Percentiles rank a stretch among this genome's conserved stretches.
Evolutionary conservation across 1,140 invertebrate genomes (phyloP).

Genomic region (Conus ventricosus): DNA sequence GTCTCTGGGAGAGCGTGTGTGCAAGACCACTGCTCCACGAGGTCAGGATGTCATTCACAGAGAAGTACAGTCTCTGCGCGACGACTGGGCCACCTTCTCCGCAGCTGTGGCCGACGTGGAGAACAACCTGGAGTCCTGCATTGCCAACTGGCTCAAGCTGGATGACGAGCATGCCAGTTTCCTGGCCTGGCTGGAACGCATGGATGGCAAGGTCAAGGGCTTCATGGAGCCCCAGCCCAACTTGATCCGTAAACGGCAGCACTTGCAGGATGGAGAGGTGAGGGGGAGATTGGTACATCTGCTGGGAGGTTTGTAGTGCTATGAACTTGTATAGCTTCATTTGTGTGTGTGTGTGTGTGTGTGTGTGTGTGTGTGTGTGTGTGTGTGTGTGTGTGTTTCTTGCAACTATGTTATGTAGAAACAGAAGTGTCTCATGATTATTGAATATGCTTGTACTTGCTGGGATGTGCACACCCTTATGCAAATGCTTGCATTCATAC

Average conservation of each 20-base stretch:
- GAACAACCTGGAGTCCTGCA: conserved; percentile 88
- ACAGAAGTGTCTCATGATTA: no score
- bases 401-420: no score
- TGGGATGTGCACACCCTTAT: no score
- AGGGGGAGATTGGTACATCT: background rate
- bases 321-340: no score
- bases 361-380: no score
- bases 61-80: conserved; percentile 65
- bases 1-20: conserved; percentile 60
- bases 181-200: conserved; percentile 74
- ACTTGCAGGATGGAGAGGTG: conserved; percentile 91
- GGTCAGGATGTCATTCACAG: conserved; percentile 66
- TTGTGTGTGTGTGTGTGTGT: no score
- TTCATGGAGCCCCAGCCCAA: conserved; percentile 93
- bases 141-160: conserved; percentile 96
- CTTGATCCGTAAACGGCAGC: conserved; percentile 90
- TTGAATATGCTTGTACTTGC: no score
- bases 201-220: conserved; percentile 89
- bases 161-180: conserved; percentile 88
- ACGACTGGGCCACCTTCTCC: conserved; percentile 68
- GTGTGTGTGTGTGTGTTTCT: no score
- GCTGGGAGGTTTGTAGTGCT: no score
- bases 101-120: conserved; percentile 77
- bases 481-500: no score
- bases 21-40: conserved; percentile 59